These are phyloP conservation scores for Caenorhabditis becei DNA, from an alignment of 2,888 invertebrate species.

Conservation along the genomic window DNA sequence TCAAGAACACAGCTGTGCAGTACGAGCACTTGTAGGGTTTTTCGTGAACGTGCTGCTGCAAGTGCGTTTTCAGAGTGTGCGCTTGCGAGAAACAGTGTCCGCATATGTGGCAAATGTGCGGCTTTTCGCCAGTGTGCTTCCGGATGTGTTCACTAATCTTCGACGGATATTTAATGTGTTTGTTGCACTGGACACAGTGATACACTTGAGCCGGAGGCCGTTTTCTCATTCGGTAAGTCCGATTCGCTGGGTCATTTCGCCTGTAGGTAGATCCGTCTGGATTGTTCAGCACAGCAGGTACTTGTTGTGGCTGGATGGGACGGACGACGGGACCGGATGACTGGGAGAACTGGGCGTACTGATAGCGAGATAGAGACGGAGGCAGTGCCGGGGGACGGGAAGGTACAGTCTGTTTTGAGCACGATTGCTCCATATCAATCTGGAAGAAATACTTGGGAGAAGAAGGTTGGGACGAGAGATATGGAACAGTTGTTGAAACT, in stretches of 20 bases:
- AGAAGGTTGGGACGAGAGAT: neutral
- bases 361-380: neutral
- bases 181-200: slow-evolving; percentile 67
- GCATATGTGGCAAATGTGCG: slow-evolving; percentile 64
- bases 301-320: neutral
- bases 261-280: neutral
- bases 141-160: slow-evolving; percentile 72
- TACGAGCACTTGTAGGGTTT: slow-evolving; percentile 71
- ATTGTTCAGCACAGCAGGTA: no score
- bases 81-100: slow-evolving; percentile 68
- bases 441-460: neutral
- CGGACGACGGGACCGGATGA: neutral
- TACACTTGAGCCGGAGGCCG: slow-evolving; percentile 61
- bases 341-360: neutral
- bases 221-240: slow-evolving; percentile 63
- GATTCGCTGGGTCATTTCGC: slow-evolving; percentile 43
- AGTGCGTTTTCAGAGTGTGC: slow-evolving; percentile 70
- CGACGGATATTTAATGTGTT: slow-evolving; percentile 70
- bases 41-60: slow-evolving; percentile 63
- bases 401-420: neutral
- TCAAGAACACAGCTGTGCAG: slow-evolving; percentile 63
- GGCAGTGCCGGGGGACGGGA: neutral
- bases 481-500: neutral
- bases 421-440: slow-evolving; percentile 24
- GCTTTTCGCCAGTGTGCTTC: slow-evolving; percentile 70